phyloP scores from a whole-genome alignment of 2,797 vertebrate genomes.

The Epinephelus coioides region DNA sequence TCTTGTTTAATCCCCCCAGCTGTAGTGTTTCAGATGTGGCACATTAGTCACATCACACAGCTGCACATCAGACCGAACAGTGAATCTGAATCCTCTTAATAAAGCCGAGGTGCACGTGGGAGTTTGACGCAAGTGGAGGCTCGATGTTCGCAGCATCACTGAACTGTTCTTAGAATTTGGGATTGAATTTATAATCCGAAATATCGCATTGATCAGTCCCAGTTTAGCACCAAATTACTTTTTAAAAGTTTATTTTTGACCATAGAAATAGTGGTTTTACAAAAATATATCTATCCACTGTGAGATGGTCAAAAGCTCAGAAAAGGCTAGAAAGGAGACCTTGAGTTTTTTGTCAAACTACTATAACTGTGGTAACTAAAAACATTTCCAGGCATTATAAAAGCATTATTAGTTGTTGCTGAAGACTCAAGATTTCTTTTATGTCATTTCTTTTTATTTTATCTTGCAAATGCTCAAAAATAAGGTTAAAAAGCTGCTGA shows the following conservation, averaged over 20 bases:
- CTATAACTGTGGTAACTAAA: neutral
- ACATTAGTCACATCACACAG: neutral
- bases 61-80: constrained; percentile 10
- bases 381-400: neutral
- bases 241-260: neutral
- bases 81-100: neutral
- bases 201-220: neutral
- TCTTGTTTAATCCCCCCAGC: constrained; percentile 2
- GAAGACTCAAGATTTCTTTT: neutral
- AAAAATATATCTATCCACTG: neutral
- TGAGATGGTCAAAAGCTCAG: neutral
- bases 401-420: neutral
- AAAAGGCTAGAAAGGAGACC: neutral
- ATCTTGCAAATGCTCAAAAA: neutral
- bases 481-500: neutral
- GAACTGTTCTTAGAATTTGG: neutral
- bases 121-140: neutral
- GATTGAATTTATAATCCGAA: neutral
- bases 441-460: neutral
- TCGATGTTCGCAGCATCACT: neutral
- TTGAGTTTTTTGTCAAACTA: neutral
- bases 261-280: neutral
- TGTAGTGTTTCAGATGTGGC: constrained; percentile 42
- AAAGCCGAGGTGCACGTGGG: neutral
- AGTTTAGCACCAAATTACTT: neutral